Base-by-base conservation (phyloP, 2,113 vertebrate genomes). In the Pelodiscus sinensis region DNA sequence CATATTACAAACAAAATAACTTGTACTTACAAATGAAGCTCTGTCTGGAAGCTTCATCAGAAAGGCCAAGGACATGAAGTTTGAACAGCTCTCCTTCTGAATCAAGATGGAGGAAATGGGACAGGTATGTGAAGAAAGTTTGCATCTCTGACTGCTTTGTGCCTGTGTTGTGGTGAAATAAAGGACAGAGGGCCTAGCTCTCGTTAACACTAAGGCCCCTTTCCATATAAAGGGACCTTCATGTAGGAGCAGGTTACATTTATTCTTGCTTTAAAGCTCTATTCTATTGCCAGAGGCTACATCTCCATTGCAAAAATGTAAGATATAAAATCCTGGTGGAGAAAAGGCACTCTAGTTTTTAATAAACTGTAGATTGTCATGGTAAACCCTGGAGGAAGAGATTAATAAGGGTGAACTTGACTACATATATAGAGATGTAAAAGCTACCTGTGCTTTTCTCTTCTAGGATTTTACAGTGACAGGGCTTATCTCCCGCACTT, bases 11-110 rank as follows among this genome's bases (percentile, higher is more conserved):
- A 91, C 68, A 82, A 35, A 75, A 62, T 56, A 82, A 52, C 82
- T 80, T 78, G 78, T 86, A 78, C 57, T 56, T 86, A 78, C 15
- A 82, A 60, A 77, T 86, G 84, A 57, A 75, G 55, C 38, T 68
- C 50, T 56, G 89, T 14, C 8, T 86, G 19, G 44, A 31, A 68
- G 81, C 38, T 68, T 95, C 83, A 87, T 35, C 65, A 93, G 55
- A 90, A 90, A 94, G 94, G 25, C 8, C 25, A 75, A 82, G 55
- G 82, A 3, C 22, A 75, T 84, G 50, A 86, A 90, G 31, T 79
- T 65, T 82, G 87, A 95, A 38, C 81, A 38, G 65, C 10, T 83
- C 22, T 16, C 25, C 80, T 52, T 38, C 29, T 29, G 73, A 38
- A 24, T 10, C 77, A 73, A 31, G 86, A 83, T 29, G 8, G 90